Evolutionary conservation across 2,888 invertebrate species (phyloP).

Genomic region (Drosophila anomalata): DNA sequence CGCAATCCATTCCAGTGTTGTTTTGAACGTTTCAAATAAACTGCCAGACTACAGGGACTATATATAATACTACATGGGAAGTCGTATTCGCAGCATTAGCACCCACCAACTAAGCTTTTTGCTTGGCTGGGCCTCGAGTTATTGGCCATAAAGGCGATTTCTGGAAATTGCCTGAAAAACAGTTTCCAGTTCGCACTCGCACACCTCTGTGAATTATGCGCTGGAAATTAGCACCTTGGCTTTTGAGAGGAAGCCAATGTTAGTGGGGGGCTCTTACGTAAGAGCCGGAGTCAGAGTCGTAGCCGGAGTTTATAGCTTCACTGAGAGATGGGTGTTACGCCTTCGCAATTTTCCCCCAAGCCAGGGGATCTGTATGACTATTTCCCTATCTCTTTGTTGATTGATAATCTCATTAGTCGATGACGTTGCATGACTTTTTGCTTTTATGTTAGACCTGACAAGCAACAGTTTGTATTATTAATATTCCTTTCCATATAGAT

Average conservation of each 20-base stretch:
- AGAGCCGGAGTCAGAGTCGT: slow-evolving; percentile 17
- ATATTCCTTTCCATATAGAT: slow-evolving; percentile 18
- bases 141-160: slow-evolving; percentile 62
- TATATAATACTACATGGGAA: slow-evolving; percentile 7
- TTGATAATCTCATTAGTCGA: slow-evolving; percentile 42
- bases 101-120: slow-evolving; percentile 25
- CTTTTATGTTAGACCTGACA: slow-evolving; percentile 34
- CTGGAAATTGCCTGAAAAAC: slow-evolving; percentile 49
- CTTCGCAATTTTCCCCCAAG: slow-evolving; percentile 22
- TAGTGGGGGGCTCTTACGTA: slow-evolving; percentile 21
- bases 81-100: slow-evolving; percentile 24
- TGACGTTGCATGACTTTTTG: slow-evolving; percentile 46
- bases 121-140: slow-evolving; percentile 42
- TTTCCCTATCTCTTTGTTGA: slow-evolving; percentile 14
- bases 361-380: background rate
- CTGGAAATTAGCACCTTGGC: slow-evolving; percentile 73
- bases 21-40: background rate
- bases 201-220: slow-evolving; percentile 75
- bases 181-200: slow-evolving; percentile 59
- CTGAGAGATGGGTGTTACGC: slow-evolving; percentile 17
- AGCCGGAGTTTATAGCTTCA: slow-evolving; percentile 31
- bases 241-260: slow-evolving; percentile 7
- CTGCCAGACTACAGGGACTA: slow-evolving; percentile 6
- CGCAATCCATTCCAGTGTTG: background rate
- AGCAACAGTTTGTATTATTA: slow-evolving; percentile 15